Base-by-base conservation (phyloP, 2,888 invertebrate species). In the Lasioglossum lativentre region DNA sequence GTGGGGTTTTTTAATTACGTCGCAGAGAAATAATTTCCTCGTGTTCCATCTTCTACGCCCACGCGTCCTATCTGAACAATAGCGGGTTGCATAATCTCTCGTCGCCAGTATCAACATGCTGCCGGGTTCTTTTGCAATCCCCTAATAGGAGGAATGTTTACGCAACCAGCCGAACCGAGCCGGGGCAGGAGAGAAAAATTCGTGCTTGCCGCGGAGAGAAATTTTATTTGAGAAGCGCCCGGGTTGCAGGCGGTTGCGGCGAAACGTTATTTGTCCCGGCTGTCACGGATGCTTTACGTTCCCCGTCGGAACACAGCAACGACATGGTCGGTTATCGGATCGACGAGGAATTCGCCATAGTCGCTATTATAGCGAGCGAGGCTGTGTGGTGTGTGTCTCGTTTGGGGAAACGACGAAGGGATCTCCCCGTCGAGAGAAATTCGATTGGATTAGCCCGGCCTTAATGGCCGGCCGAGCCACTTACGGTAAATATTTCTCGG, bases 121-220 rank as follows among this genome's bases (percentile, higher is more conserved):
- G 1, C 42, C 19, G n/a, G 40, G 40, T 42, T 45, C 42, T 59
- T 42, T 56, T 30, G 76, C 68, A 80, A 47, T 76, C 76, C 68
- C 10, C 30, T 76, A 75, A 68, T 80, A 80, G 66, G 56, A 12
- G n/a, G 19, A 34, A 23, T 14, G 30, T 75, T 80, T 80, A 80
- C 75, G 30, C 52, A 80, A 80, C n/a, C 16, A 5, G n/a, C 40
- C 19, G 16, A 8, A 0, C 27, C 45, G 45, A 4, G 16, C 34
- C 14, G 10, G 1, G 23, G 23, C 1, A 10, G n/a, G 38, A 45
- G 10, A 27, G 34, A 59, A 27, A 59, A 59, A 30, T 59, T 59
- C 59, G 27, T 14, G 27, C 0, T 14, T 0, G 5, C 59, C 59
- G 59, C 59, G 27, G 27, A 30, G 14, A 27, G 34, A 63, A 66